Evolutionary conservation across 2,113 vertebrate genomes (phyloP).

Genomic region (Poecile atricapillus): DNA sequence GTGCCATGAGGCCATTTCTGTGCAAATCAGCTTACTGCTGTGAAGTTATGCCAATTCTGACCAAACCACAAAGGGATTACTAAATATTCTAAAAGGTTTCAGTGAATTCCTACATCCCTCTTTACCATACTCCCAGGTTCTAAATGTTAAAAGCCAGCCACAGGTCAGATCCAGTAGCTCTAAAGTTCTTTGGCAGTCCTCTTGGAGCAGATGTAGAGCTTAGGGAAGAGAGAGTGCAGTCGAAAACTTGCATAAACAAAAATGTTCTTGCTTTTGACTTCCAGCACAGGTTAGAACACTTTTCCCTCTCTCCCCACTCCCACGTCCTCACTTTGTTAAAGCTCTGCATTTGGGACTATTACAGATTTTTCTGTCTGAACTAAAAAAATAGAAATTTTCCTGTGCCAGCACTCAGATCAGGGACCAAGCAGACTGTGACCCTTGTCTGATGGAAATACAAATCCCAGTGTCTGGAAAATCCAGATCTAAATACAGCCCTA

Average conservation of each 20-base stretch:
- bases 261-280: neutral
- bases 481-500: neutral
- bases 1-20: slow-evolving; percentile 43
- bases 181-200: neutral
- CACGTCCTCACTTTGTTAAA: neutral
- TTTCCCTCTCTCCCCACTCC: neutral
- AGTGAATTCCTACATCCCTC: neutral
- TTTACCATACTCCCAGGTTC: neutral
- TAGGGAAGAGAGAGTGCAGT: neutral
- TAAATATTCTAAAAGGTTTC: slow-evolving; percentile 6
- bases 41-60: slow-evolving; percentile 47
- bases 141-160: neutral
- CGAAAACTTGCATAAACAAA: neutral
- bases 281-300: neutral
- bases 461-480: slow-evolving; percentile 22
- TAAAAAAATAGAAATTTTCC: neutral
- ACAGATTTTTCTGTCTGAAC: neutral
- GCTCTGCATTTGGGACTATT: neutral
- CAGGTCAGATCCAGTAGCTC: neutral
- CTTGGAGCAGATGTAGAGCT: neutral
- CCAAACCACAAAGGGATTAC: slow-evolving; percentile 21
- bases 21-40: slow-evolving; percentile 55
- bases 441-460: slow-evolving; percentile 14
- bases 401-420: neutral
- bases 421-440: slow-evolving; percentile 14